These are phyloP conservation scores for Sebastes taczanowskii DNA, from an alignment of 2,797 vertebrate species.

Conservation along the genomic window DNA sequence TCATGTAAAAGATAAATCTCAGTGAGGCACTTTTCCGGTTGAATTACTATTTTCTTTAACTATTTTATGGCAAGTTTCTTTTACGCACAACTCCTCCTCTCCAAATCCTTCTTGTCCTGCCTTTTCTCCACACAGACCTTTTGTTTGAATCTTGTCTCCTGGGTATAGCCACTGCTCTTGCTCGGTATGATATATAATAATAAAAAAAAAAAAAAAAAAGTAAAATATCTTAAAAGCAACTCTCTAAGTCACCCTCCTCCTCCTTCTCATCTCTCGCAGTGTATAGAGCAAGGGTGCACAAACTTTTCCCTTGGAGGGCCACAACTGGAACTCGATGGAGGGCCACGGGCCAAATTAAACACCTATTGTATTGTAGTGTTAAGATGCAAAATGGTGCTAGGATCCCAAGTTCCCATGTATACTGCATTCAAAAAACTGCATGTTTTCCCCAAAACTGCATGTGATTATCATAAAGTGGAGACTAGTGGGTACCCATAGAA, in stretches of 20 bases:
- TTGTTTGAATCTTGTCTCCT: constrained; percentile 34
- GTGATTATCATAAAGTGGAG: too few species aligned
- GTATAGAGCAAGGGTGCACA: too few species aligned
- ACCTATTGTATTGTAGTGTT: too few species aligned
- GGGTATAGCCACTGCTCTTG: constrained; percentile 2
- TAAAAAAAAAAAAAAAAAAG: rapidly evolving
- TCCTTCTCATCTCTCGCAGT: background rate
- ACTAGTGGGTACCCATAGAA: too few species aligned
- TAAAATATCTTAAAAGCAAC: constrained; percentile 48
- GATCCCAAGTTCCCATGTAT: too few species aligned
- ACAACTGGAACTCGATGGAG: too few species aligned
- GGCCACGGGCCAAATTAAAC: too few species aligned
- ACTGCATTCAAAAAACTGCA: too few species aligned
- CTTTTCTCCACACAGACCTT: background rate
- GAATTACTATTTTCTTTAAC: background rate
- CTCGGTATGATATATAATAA: constrained; percentile 52
- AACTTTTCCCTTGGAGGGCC: too few species aligned
- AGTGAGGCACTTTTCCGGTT: background rate
- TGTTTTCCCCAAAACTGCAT: too few species aligned
- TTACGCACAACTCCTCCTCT: background rate
- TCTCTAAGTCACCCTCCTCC: constrained; percentile 6
- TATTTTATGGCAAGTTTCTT: background rate
- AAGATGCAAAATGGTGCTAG: too few species aligned
- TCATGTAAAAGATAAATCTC: background rate
- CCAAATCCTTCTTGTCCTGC: background rate